Percentiles rank a stretch among this genome's conserved stretches.
Conservation (phyloP, 1,140 invertebrate genomes). For the Macrobrachium rosenbergii region DNA sequence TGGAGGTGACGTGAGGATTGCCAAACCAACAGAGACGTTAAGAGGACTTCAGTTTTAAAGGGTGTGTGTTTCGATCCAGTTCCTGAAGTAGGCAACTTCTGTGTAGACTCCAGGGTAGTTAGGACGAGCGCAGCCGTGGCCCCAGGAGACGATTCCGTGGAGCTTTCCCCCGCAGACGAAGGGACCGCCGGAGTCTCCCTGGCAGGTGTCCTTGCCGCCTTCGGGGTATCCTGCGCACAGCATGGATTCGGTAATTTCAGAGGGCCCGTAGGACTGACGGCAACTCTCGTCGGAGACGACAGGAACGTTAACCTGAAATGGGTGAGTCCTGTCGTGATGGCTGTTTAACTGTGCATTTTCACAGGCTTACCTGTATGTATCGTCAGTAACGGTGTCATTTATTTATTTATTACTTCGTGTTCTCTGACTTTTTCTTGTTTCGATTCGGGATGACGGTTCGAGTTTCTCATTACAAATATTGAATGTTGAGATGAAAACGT, state of each 20-base stretch:
- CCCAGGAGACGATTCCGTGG: conserved; percentile 48
- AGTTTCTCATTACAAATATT: no score
- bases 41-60: no score
- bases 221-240: conserved; percentile 70
- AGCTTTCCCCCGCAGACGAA: conserved; percentile 57
- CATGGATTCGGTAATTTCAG: conserved; percentile 68
- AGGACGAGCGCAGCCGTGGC: conserved; percentile 56
- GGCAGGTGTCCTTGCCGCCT: conserved; percentile 70
- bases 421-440: no score
- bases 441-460: no score
- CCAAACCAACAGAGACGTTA: no score
- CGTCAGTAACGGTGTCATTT: no score
- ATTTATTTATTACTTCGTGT: no score
- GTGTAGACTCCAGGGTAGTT: conserved; percentile 81
- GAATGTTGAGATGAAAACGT: no score
- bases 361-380: no score
- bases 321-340: background rate
- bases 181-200: conserved; percentile 69
- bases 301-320: conserved; percentile 31
- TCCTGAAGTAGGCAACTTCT: conserved; percentile 75
- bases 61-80: conserved; percentile 71
- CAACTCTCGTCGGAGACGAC: conserved; percentile 36
- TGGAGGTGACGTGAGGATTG: no score
- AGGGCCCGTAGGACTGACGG: background rate
- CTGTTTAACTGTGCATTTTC: no score